A percentile compares a stretch with the other conserved stretches of the same genome.
Conservation (phyloP, 2,797 vertebrate species). For the Lepilemur ruficaudatus region DNA sequence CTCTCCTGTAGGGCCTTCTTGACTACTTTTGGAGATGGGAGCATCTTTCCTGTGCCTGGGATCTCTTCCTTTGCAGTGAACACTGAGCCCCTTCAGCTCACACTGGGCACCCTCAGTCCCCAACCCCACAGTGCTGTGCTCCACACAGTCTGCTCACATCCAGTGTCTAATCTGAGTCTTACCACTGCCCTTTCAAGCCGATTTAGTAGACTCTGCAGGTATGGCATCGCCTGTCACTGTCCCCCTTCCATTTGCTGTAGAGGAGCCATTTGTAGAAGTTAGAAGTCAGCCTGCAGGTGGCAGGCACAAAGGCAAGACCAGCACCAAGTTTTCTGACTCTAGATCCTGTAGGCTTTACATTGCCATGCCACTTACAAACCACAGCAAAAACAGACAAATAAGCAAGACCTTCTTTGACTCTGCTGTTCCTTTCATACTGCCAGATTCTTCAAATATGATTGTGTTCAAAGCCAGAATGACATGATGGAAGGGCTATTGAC, state of each 20-base stretch:
- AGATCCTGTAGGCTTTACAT: not conserved
- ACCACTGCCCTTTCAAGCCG: not conserved
- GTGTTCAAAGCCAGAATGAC: not conserved
- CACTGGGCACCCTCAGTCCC: not conserved
- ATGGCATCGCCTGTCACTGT: not conserved
- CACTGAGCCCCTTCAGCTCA: not conserved
- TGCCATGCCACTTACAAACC: not conserved
- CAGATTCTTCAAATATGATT: not conserved
- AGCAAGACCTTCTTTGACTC: not conserved
- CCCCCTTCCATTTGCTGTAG: not conserved
- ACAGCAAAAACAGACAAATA: not conserved
- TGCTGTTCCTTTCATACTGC: not conserved
- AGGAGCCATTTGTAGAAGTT: not conserved
- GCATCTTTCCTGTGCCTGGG: not conserved
- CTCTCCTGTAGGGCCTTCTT: not conserved
- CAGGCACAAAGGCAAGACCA: not conserved
- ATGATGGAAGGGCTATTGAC: not conserved
- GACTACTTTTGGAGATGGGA: not conserved
- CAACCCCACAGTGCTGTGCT: not conserved
- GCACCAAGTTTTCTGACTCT: slow-evolving; percentile 19
- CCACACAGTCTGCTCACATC: not conserved
- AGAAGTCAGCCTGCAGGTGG: not conserved
- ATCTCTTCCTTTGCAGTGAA: slow-evolving; percentile 11
- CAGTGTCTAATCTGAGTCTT: not conserved
- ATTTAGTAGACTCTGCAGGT: not conserved